A percentile compares a stretch with the other conserved stretches of the same genome.
Evolutionary conservation across 2,888 invertebrate genomes (phyloP).

Genomic region (Melipona bicolor): DNA sequence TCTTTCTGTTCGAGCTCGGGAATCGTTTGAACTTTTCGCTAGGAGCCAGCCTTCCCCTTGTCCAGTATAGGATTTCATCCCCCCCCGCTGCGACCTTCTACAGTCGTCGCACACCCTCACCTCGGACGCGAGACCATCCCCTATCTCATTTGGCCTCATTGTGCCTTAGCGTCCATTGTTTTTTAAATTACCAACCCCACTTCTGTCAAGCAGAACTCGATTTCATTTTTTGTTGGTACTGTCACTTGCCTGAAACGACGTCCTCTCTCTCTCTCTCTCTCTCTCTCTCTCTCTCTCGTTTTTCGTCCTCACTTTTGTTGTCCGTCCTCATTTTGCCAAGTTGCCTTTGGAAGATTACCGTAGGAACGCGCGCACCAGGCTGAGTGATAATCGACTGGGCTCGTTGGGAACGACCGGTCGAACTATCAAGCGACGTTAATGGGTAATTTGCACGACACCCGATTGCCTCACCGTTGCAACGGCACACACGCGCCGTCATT

Average conservation of each 20-base stretch:
- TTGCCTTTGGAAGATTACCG: conserved; percentile 61
- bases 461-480: background rate
- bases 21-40: conserved; percentile 78
- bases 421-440: conserved; percentile 54
- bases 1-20: conserved; percentile 69
- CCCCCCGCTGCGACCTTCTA: conserved; percentile 64
- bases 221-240: conserved; percentile 80
- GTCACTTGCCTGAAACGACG: conserved; percentile 79
- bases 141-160: conserved; percentile 84
- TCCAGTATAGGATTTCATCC: conserved; percentile 81
- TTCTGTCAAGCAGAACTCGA: conserved; percentile 80
- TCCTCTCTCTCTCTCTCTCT: conserved; percentile 47
- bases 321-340: conserved; percentile 17
- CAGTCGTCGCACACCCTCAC: conserved; percentile 71
- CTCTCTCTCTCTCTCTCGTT: background rate
- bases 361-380: conserved; percentile 52
- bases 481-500: conserved; percentile 4
- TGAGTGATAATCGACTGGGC: conserved; percentile 62
- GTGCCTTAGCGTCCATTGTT: conserved; percentile 83
- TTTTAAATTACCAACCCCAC: conserved; percentile 83
- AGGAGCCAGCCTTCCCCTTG: conserved; percentile 75
- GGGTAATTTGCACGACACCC: conserved; percentile 47
- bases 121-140: conserved; percentile 77
- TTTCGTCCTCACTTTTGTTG: background rate
- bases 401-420: conserved; percentile 39